A percentile compares a stretch with the other conserved stretches of the same genome.
phyloP scores from a whole-genome alignment of 2,888 invertebrate genomes.

The Sisyra terminalis region DNA sequence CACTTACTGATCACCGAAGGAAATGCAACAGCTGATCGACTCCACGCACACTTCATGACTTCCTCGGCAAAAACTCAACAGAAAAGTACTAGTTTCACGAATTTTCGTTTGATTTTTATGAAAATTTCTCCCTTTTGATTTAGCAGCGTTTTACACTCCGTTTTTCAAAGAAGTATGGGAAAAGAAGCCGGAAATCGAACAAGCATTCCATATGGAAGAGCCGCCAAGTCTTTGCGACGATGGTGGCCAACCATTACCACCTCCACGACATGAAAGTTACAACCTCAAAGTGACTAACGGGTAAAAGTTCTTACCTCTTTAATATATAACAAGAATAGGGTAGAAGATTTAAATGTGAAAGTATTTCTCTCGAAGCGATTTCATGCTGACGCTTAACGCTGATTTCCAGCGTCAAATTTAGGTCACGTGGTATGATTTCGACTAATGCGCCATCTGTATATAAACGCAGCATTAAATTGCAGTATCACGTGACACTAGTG shows the following conservation, averaged over 20 bases:
- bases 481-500: too few species aligned
- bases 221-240: conserved; percentile 46
- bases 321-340: too few species aligned
- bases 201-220: conserved; percentile 79
- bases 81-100: conserved; percentile 70
- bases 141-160: conserved; percentile 86
- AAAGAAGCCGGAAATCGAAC: conserved; percentile 87
- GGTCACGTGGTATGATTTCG: too few species aligned
- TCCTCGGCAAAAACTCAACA: conserved; percentile 70
- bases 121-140: conserved; percentile 15
- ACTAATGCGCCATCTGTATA: too few species aligned
- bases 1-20: conserved; percentile 87
- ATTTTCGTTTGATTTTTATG: conserved; percentile 7
- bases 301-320: conserved; percentile 19
- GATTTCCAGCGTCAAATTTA: too few species aligned
- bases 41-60: conserved; percentile 85
- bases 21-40: conserved; percentile 76
- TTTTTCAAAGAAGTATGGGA: conserved; percentile 96
- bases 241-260: conserved; percentile 41
- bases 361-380: too few species aligned
- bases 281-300: conserved; percentile 46
- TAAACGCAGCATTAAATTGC: too few species aligned
- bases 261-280: conserved; percentile 64
- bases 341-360: too few species aligned
- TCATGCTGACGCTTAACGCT: too few species aligned